Conservation (phyloP, 2,113 vertebrate species). For the Corvus moneduloides region DNA sequence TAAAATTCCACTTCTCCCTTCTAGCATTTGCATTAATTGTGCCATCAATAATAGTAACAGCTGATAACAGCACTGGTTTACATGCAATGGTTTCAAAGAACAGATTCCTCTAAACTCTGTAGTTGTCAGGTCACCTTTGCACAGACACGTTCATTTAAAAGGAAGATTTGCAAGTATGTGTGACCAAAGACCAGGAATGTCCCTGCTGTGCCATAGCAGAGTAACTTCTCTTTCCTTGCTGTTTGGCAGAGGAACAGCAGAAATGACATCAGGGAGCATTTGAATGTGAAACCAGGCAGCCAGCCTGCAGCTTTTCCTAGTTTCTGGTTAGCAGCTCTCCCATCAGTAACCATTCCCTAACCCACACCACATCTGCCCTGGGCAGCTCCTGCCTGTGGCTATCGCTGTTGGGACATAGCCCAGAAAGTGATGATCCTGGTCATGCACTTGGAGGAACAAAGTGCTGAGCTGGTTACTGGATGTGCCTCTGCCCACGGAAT, state of each 20-base stretch:
- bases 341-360: background rate
- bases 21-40: background rate
- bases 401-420: rapidly evolving
- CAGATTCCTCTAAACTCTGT: background rate
- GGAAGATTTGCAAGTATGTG: background rate
- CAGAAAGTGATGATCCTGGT: background rate
- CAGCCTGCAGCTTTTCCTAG: background rate
- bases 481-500: background rate
- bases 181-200: background rate
- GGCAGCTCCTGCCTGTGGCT: background rate
- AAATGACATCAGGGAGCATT: background rate
- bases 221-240: background rate
- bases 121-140: background rate
- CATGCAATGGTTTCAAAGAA: background rate
- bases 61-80: background rate
- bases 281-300: background rate
- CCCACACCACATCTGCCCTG: background rate
- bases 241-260: background rate
- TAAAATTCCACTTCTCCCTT: background rate
- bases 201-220: background rate
- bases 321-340: background rate
- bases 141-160: rapidly evolving
- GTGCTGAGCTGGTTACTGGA: background rate
- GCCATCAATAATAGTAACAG: background rate
- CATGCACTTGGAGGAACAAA: background rate